Evolutionary conservation across 2,113 vertebrate species (phyloP), one percentile per base, ranked within the genome.

Genomic region (Poeciliopsis occidentalis): DNA sequence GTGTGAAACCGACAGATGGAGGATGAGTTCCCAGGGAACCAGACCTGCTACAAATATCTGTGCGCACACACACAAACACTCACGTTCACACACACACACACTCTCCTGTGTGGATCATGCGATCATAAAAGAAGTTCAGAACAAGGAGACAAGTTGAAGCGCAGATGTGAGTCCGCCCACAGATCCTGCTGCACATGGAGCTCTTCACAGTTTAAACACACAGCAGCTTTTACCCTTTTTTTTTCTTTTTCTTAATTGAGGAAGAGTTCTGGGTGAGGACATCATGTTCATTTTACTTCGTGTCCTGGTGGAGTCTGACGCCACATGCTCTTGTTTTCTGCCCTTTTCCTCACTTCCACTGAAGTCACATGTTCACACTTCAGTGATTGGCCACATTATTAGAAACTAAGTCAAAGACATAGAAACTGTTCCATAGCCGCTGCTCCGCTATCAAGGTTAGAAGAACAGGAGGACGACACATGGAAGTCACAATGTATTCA

Each of bases 41-140:
- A 79, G 86, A 85, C 89, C 80, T 87, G 88, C 92, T 87, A 89
- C 87, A 93, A 93, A 94, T 93, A 94, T 88, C 87, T 80, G n/a
- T n/a, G n/a, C n/a, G n/a, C n/a, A n/a, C n/a, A n/a, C n/a, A n/a
- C n/a, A n/a, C n/a, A n/a, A n/a, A n/a, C n/a, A n/a, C n/a, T n/a
- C n/a, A n/a, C n/a, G n/a, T n/a, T n/a, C n/a, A n/a, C n/a, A n/a
- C n/a, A n/a, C n/a, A n/a, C n/a, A n/a, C n/a, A n/a, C n/a, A n/a
- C n/a, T n/a, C n/a, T n/a, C n/a, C n/a, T n/a, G n/a, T n/a, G n/a
- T n/a, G n/a, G n/a, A n/a, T n/a, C n/a, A n/a, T n/a, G n/a, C n/a
- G n/a, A n/a, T n/a, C n/a, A n/a, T n/a, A n/a, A n/a, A n/a, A n/a
- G n/a, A n/a, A n/a, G n/a, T n/a, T n/a, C n/a, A n/a, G n/a, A n/a